These are phyloP conservation scores for Neomicropteryx cornuta DNA, from an alignment of 1,140 invertebrate genomes.

Conservation along the genomic window DNA sequence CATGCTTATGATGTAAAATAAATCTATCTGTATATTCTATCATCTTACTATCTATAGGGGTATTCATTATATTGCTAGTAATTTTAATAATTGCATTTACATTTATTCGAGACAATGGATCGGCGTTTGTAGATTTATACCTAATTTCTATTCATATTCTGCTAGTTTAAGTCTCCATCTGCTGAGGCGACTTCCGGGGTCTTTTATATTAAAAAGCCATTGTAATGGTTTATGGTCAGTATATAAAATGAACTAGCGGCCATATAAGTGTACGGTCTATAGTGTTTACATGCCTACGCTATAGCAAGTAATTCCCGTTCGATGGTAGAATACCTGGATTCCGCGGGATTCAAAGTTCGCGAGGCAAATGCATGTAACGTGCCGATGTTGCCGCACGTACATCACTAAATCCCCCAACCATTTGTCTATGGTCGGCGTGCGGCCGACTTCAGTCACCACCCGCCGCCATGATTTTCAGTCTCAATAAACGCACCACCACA, in stretches of 20 bases:
- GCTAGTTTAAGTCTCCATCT: conserved; percentile 25
- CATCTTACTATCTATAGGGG: no score
- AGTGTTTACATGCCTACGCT: neutral
- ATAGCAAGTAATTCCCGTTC: conserved; percentile 11
- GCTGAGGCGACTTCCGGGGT: conserved; percentile 19
- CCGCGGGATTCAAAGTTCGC: neutral
- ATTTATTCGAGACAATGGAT: conserved; percentile 11
- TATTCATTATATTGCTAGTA: no score
- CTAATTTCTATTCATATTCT: conserved; percentile 23
- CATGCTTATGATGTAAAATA: no score
- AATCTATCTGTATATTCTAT: no score
- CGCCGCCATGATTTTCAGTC: no score
- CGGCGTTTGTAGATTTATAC: conserved; percentile 16
- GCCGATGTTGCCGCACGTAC: no score
- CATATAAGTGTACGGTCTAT: conserved; percentile 17
- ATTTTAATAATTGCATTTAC: conserved; percentile 10
- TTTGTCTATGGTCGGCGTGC: no score
- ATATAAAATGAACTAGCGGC: conserved; percentile 21
- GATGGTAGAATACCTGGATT: conserved; percentile 14
- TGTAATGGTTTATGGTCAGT: conserved; percentile 30
- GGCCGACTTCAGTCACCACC: no score
- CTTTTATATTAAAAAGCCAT: conserved; percentile 24
- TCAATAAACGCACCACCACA: no score
- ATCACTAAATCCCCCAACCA: no score
- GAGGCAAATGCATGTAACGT: neutral